phyloP scores from a whole-genome alignment of 2,888 invertebrate genomes.

The Furcula furcula region DNA sequence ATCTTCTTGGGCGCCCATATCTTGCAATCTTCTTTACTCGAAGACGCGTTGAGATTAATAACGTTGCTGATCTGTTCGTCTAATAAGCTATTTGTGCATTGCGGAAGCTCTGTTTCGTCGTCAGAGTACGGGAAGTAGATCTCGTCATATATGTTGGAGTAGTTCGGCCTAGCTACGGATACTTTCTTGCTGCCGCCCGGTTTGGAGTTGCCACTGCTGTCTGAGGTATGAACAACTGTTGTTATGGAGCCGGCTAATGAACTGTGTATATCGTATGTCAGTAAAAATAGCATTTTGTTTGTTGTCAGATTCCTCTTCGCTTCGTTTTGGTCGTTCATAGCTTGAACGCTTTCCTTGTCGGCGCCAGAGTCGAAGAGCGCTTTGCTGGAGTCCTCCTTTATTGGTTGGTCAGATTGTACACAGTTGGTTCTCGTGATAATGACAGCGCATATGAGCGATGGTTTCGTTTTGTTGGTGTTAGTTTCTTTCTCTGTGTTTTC shows the following conservation, averaged over 20 bases:
- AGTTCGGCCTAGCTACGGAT: slow-evolving; percentile 59
- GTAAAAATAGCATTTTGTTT: slow-evolving; percentile 80
- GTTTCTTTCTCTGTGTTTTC: slow-evolving; percentile 62
- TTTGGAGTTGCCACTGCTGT: slow-evolving; percentile 74
- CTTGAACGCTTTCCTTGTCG: slow-evolving; percentile 81
- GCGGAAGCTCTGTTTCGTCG: slow-evolving; percentile 80
- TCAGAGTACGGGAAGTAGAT: slow-evolving; percentile 82
- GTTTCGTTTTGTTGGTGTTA: slow-evolving; percentile 55
- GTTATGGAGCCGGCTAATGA: slow-evolving; percentile 73
- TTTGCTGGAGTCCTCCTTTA: slow-evolving; percentile 67
- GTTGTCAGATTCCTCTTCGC: slow-evolving; percentile 78
- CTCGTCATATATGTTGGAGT: slow-evolving; percentile 69
- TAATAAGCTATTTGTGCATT: slow-evolving; percentile 64
- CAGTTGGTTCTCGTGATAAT: slow-evolving; percentile 57
- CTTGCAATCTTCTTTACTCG: slow-evolving; percentile 71
- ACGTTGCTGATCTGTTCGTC: slow-evolving; percentile 79
- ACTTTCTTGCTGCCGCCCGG: slow-evolving; percentile 79
- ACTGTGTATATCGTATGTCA: slow-evolving; percentile 87
- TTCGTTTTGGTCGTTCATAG: slow-evolving; percentile 90
- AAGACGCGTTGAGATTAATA: slow-evolving; percentile 73
- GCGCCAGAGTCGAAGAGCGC: slow-evolving; percentile 66
- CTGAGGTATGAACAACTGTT: slow-evolving; percentile 66
- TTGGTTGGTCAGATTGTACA: slow-evolving; percentile 52
- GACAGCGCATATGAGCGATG: slow-evolving; percentile 68
- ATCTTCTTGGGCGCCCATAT: slow-evolving; percentile 70